phyloP scores from a whole-genome alignment of 2,113 vertebrate species.

The Tachuris rubrigastra region DNA sequence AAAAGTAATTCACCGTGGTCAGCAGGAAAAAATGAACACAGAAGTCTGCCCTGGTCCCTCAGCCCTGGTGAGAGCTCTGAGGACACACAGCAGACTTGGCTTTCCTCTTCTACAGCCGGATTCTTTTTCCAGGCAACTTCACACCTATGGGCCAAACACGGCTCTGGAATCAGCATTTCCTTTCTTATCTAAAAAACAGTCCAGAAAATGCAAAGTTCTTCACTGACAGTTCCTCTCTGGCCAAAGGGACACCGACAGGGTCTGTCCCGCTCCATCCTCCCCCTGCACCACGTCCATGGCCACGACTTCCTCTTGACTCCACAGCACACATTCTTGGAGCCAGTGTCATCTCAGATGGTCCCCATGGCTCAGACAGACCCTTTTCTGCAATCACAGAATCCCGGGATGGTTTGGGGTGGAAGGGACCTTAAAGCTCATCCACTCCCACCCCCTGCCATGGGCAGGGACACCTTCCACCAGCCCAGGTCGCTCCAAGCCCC shows the following conservation, averaged over 20 bases:
- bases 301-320: accelerated
- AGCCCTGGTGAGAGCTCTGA: not conserved
- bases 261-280: not conserved
- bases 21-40: not conserved
- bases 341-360: not conserved
- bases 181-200: not conserved
- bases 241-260: not conserved
- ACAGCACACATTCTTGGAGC: accelerated
- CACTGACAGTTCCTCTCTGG: not conserved
- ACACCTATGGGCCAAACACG: accelerated
- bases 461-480: not conserved
- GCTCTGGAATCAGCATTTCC: not conserved
- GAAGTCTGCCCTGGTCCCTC: not conserved
- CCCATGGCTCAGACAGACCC: not conserved
- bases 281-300: accelerated
- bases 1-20: not conserved
- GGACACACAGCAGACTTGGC: not conserved
- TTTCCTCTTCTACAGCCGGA: not conserved
- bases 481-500: not conserved
- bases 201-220: not conserved
- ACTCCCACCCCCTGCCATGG: not conserved
- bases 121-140: not conserved
- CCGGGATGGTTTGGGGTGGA: not conserved
- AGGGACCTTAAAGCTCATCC: not conserved
- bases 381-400: not conserved